These are phyloP conservation scores for Aegypius monachus DNA, from an alignment of 2,113 vertebrate species.

Conservation along the genomic window DNA sequence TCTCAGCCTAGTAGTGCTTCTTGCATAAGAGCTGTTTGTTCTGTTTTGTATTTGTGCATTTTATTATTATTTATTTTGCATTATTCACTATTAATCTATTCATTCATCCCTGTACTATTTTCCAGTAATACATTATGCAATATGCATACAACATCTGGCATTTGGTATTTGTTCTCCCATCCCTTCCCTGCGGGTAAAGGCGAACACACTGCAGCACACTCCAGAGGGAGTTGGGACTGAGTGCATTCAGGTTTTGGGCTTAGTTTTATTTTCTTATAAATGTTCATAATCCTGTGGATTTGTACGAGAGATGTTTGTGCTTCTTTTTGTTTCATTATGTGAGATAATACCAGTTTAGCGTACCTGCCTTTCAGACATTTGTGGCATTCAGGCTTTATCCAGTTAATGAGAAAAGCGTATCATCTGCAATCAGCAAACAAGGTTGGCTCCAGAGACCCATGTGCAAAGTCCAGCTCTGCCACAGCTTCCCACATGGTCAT, in stretches of 20 bases:
- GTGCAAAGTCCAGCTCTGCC: neutral
- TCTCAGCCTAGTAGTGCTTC: neutral
- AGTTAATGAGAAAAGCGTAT: neutral
- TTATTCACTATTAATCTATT: neutral
- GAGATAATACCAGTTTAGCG: neutral
- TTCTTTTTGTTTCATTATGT: neutral
- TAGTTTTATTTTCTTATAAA: neutral
- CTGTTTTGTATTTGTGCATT: neutral
- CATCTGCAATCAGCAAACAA: neutral
- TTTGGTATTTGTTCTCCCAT: neutral
- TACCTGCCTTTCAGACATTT: neutral
- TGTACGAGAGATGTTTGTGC: neutral
- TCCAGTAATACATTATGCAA: neutral
- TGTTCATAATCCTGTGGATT: neutral
- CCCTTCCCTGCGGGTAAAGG: neutral
- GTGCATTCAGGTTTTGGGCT: neutral
- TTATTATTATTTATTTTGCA: neutral
- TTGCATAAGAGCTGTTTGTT: neutral
- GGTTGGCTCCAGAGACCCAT: neutral
- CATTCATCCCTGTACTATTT: neutral
- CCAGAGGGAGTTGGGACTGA: neutral
- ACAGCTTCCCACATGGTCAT: neutral
- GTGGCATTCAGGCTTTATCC: neutral
- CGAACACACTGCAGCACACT: neutral
- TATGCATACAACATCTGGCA: neutral